Conservation (phyloP, 2,888 invertebrate species). For the Erebia ligea region DNA sequence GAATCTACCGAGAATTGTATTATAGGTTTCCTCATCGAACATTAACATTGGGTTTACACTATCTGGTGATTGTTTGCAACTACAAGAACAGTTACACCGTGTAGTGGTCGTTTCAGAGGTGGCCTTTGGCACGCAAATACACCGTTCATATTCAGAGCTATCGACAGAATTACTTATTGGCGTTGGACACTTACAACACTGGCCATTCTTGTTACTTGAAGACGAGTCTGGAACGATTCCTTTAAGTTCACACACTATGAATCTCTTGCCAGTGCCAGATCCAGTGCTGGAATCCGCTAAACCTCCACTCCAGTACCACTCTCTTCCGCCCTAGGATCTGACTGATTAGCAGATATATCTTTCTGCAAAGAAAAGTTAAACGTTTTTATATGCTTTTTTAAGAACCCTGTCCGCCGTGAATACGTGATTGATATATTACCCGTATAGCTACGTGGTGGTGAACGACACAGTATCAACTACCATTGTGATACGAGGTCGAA, state of each 20-base stretch:
- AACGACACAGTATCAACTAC: conserved; percentile 56
- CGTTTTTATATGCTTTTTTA: conserved; percentile 25
- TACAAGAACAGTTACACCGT: conserved; percentile 26
- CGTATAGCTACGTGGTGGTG: conserved; percentile 48
- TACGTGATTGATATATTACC: conserved; percentile 59
- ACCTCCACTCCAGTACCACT: conserved; percentile 64
- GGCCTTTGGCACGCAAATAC: conserved; percentile 15
- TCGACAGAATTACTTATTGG: conserved; percentile 22
- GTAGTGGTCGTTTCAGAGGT: neutral
- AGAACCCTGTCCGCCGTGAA: conserved; percentile 65
- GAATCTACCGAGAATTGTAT: conserved; percentile 56
- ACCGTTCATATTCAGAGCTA: neutral
- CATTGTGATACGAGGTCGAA: conserved; percentile 76
- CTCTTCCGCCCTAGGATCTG: conserved; percentile 59
- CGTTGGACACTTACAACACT: conserved; percentile 71
- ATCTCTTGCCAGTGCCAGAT: conserved; percentile 62
- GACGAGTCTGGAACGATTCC: conserved; percentile 60
- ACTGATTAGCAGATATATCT: conserved; percentile 53
- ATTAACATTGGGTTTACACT: conserved; percentile 48
- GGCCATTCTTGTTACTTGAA: conserved; percentile 53
- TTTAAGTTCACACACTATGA: conserved; percentile 76
- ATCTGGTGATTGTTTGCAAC: conserved; percentile 16
- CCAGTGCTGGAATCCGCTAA: conserved; percentile 47
- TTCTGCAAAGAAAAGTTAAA: conserved; percentile 55
- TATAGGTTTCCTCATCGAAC: conserved; percentile 59